phyloP scores from a whole-genome alignment of 2,888 invertebrate species.

The Itoplectis maculator region DNA sequence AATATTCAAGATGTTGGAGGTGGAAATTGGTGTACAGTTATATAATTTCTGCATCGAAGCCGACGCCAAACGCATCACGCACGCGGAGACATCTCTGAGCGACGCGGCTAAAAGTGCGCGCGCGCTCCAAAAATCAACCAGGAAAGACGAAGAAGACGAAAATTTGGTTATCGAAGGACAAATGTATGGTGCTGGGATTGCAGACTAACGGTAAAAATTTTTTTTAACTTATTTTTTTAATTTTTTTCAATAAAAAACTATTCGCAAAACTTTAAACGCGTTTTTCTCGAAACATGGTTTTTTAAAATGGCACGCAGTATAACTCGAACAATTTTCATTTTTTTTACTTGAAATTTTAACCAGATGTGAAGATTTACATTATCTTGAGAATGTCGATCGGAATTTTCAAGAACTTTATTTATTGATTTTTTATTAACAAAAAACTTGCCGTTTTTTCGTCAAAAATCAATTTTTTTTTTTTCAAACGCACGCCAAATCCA shows the following conservation, averaged over 20 bases:
- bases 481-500: slow-evolving; percentile 46
- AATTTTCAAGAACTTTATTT: slow-evolving; percentile 43
- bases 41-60: slow-evolving; percentile 45
- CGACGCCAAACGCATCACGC: slow-evolving; percentile 41
- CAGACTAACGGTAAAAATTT: slow-evolving; percentile 41
- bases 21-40: slow-evolving; percentile 27
- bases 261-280: slow-evolving; percentile 52
- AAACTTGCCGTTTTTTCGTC: slow-evolving; percentile 43
- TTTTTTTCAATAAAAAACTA: slow-evolving; percentile 3
- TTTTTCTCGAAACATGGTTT: slow-evolving; percentile 59
- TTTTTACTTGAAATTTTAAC: slow-evolving; percentile 40
- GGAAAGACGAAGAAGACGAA: slow-evolving; percentile 6
- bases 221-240: slow-evolving; percentile 24
- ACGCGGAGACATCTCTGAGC: slow-evolving; percentile 30
- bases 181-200: slow-evolving; percentile 40
- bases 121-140: neutral
- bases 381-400: slow-evolving; percentile 41
- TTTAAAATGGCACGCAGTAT: slow-evolving; percentile 56
- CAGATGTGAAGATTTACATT: slow-evolving; percentile 37
- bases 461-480: slow-evolving; percentile 43
- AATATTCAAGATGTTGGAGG: slow-evolving; percentile 31
- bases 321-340: slow-evolving; percentile 57
- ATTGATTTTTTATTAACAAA: slow-evolving; percentile 39
- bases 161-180: slow-evolving; percentile 31
- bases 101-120: slow-evolving; percentile 34